Percentiles rank a stretch among this genome's conserved stretches.
These are phyloP conservation scores for Rotaria magnacalcarata DNA, from an alignment of 2,888 invertebrate species.

Conservation along the genomic window DNA sequence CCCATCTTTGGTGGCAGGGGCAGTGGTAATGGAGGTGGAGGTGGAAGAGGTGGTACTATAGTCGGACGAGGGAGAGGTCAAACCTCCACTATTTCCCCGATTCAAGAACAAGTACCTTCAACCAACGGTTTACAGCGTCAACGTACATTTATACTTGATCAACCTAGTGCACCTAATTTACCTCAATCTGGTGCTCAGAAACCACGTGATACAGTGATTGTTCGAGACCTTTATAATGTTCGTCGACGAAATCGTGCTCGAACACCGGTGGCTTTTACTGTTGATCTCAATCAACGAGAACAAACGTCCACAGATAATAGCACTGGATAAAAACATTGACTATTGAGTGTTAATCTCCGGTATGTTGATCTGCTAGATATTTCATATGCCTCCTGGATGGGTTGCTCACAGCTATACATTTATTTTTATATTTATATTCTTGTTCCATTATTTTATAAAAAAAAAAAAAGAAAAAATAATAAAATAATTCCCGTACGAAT, in stretches of 20 bases:
- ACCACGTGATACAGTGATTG: constrained; percentile 8
- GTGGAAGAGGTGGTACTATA: constrained; percentile 57
- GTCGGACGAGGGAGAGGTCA: constrained; percentile 44
- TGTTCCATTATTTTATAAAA: not conserved
- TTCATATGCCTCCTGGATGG: not conserved
- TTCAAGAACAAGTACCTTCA: not conserved
- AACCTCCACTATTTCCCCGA: not conserved
- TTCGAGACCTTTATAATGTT: constrained; percentile 44
- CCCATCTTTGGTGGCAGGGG: constrained; percentile 21
- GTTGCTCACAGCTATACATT: not conserved
- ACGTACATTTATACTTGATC: constrained; percentile 16
- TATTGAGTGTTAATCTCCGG: not conserved
- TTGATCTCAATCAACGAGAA: constrained; percentile 9
- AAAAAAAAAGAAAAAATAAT: not conserved
- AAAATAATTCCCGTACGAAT: not conserved
- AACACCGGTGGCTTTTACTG: constrained; percentile 44
- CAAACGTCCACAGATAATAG: not conserved
- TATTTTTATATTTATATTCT: not conserved
- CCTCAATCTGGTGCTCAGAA: constrained; percentile 33
- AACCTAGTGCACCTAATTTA: constrained; percentile 7
- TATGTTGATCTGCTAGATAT: not conserved
- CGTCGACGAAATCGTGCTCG: constrained; percentile 35
- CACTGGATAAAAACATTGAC: not conserved
- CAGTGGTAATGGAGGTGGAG: not conserved
- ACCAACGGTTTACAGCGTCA: constrained; percentile 48